phyloP scores from a whole-genome alignment of 2,113 vertebrate genomes.

The Dromas ardeola region DNA sequence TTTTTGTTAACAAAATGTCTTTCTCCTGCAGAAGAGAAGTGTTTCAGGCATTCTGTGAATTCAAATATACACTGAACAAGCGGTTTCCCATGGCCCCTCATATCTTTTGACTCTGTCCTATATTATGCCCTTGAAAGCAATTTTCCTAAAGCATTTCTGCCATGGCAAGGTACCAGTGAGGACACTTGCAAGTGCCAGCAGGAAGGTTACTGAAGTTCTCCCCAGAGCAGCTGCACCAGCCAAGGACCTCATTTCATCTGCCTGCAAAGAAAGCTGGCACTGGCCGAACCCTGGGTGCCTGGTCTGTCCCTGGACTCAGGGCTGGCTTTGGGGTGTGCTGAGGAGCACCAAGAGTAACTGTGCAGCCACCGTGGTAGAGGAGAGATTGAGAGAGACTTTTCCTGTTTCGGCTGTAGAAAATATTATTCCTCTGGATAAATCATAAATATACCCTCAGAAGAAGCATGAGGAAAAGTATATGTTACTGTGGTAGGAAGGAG shows the following conservation, averaged over 20 bases:
- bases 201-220: neutral
- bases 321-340: neutral
- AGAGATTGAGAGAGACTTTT: neutral
- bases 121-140: neutral
- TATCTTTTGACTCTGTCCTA: neutral
- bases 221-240: neutral
- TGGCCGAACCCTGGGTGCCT: rapidly evolving
- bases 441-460: neutral
- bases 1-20: neutral
- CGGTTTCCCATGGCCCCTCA: neutral
- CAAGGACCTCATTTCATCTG: neutral
- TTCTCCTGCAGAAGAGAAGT: neutral
- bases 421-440: neutral
- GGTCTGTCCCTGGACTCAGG: neutral
- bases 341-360: neutral
- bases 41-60: neutral
- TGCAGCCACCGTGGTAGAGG: neutral
- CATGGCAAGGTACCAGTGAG: neutral
- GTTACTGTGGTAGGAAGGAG: neutral
- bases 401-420: neutral
- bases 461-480: neutral
- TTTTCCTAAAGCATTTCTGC: neutral
- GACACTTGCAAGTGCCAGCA: neutral
- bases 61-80: neutral
- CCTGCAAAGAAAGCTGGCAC: neutral